Evolutionary conservation across 92 coral and sea anemone species (phyloP).

Genomic region (Palythoa grandiflora): DNA sequence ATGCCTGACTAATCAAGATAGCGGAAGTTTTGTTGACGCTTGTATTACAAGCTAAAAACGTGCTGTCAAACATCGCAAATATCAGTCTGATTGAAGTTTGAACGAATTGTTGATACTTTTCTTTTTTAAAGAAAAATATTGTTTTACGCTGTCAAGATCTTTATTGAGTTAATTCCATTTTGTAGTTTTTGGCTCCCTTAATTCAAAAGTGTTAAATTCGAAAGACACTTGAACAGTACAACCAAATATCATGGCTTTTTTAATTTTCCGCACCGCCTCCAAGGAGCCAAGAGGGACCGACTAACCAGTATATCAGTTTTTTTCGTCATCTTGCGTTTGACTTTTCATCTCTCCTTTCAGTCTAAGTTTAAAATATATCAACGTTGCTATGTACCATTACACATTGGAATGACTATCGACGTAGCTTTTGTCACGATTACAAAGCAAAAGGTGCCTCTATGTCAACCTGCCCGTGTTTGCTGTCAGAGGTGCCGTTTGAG

Average conservation of each 20-base stretch:
- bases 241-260: background rate
- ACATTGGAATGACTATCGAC: background rate
- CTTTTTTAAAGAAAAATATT: background rate
- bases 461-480: conserved; percentile 30
- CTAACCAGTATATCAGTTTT: background rate
- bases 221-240: background rate
- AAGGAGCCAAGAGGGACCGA: background rate
- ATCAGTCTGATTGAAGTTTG: background rate
- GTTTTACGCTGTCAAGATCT: conserved; percentile 20
- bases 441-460: background rate
- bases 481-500: background rate
- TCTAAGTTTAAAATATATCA: background rate
- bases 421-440: background rate
- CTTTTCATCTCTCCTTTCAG: background rate
- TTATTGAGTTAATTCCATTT: conserved; percentile 30
- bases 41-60: background rate
- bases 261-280: conserved; percentile 1
- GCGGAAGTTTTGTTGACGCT: background rate
- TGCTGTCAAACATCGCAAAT: background rate
- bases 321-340: background rate
- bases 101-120: background rate
- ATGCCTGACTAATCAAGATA: conserved; percentile 33
- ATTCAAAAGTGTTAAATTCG: background rate
- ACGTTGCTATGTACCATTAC: background rate
- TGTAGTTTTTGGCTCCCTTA: conserved; percentile 18